Evolutionary conservation across 2,113 vertebrate species (phyloP).

Genomic region (Panurus biarmicus): DNA sequence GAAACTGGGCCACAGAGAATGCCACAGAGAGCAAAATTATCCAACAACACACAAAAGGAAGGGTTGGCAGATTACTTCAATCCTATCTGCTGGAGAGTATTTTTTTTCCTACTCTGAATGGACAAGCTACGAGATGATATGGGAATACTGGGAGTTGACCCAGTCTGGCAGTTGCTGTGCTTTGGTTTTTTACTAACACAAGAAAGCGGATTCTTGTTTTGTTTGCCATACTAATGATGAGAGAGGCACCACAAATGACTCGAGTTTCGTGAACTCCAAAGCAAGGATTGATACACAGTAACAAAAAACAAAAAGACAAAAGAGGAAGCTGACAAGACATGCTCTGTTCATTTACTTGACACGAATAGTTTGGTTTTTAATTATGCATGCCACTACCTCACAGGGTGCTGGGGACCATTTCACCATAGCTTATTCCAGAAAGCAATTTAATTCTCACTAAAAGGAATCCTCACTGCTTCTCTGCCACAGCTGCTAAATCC

Average conservation of each 20-base stretch:
- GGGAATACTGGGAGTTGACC: not conserved
- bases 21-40: not conserved
- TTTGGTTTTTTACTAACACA: not conserved
- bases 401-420: not conserved
- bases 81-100: not conserved
- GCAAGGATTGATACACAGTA: not conserved
- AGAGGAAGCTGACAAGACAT: constrained; percentile 3
- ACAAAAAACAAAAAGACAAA: not conserved
- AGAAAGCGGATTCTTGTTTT: not conserved
- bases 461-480: not conserved
- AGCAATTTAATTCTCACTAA: constrained; percentile 43
- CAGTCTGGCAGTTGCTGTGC: not conserved
- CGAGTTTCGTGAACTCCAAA: not conserved
- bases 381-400: constrained; percentile 26
- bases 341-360: constrained; percentile 28
- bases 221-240: not conserved
- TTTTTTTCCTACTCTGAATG: not conserved
- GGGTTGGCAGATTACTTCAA: not conserved
- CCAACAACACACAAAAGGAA: not conserved
- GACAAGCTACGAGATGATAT: not conserved
- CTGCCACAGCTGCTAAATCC: not conserved
- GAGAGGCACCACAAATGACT: not conserved
- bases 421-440: not conserved
- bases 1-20: not conserved
- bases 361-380: constrained; percentile 35